Evolutionary conservation across 2,888 invertebrate species (phyloP).

Genomic region (Linnaemya tessellans): DNA sequence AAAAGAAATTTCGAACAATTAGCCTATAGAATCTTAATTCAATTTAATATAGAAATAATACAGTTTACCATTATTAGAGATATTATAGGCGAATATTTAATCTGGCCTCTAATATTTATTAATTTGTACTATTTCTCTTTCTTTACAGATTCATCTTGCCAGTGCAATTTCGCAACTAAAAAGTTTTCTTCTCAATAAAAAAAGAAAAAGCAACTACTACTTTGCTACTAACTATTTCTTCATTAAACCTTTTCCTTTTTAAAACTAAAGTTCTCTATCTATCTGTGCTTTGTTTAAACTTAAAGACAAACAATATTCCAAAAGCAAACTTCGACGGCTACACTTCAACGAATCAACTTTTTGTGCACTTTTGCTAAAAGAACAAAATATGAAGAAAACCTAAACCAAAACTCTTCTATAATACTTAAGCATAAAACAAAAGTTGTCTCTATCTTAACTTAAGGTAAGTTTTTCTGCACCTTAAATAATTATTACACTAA

Average conservation of each 20-base stretch:
- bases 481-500: slow-evolving; percentile 57
- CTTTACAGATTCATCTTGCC: slow-evolving; percentile 60
- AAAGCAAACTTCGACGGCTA: slow-evolving; percentile 17
- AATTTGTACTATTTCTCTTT: slow-evolving; percentile 8
- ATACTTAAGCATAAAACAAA: slow-evolving; percentile 39
- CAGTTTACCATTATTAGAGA: too few relatives aligned
- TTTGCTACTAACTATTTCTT: slow-evolving; percentile 26
- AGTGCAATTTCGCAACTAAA: slow-evolving; percentile 20
- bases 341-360: slow-evolving; percentile 65
- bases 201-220: background rate
- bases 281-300: slow-evolving; percentile 57
- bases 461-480: slow-evolving; percentile 67
- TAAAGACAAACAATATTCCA: slow-evolving; percentile 11
- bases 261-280: slow-evolving; percentile 48
- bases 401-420: slow-evolving; percentile 43
- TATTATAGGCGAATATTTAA: too few relatives aligned
- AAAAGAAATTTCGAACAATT: too few relatives aligned
- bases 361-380: slow-evolving; percentile 63
- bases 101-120: background rate
- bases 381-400: slow-evolving; percentile 19
- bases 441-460: slow-evolving; percentile 57
- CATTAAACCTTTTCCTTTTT: background rate
- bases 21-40: too few relatives aligned
- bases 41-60: too few relatives aligned
- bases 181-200: background rate